Evolutionary conservation across 2,797 vertebrate species (phyloP).

Genomic region (Cephalopachus bancanus): DNA sequence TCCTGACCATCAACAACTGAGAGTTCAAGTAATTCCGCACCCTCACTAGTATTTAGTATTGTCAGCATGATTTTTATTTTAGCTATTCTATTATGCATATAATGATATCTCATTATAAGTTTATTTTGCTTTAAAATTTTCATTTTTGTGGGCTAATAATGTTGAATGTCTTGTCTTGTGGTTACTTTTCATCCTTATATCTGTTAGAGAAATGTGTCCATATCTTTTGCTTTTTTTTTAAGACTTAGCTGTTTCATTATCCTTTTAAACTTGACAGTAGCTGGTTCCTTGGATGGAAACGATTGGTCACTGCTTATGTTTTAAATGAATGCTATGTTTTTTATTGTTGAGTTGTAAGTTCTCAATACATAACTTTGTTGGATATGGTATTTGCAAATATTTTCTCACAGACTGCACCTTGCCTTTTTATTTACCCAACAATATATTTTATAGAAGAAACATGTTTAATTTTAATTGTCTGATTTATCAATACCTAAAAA

Average conservation of each 20-base stretch:
- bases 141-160: neutral
- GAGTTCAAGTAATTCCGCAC: neutral
- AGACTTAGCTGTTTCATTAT: slow-evolving; percentile 48
- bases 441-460: neutral
- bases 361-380: neutral
- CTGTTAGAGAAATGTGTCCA: neutral
- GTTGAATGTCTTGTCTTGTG: neutral
- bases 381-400: neutral
- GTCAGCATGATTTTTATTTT: neutral
- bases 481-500: neutral
- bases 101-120: neutral
- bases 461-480: neutral
- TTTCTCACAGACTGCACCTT: neutral
- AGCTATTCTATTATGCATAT: neutral
- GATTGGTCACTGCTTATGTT: neutral
- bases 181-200: neutral
- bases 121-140: neutral
- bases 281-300: slow-evolving; percentile 1
- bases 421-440: neutral
- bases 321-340: neutral
- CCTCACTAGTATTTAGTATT: fast-evolving
- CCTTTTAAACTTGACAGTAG: slow-evolving; percentile 59
- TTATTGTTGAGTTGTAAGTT: neutral
- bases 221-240: too few species aligned
- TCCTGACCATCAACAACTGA: neutral